phyloP scores from a whole-genome alignment of 2,797 vertebrate species.

The Danio kyathit region DNA sequence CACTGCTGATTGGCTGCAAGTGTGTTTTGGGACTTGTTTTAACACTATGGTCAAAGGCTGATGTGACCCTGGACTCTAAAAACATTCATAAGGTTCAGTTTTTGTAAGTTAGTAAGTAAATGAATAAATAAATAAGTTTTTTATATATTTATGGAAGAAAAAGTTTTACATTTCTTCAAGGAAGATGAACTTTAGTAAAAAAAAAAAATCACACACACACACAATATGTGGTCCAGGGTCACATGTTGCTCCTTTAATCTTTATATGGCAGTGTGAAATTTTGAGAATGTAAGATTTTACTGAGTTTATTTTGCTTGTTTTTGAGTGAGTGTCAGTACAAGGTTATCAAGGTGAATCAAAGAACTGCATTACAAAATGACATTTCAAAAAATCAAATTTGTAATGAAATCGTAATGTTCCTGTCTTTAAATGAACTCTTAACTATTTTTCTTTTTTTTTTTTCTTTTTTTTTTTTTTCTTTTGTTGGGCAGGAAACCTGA shows the following conservation, averaged over 20 bases:
- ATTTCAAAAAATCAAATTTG: conserved; percentile 32
- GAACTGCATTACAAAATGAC: not conserved
- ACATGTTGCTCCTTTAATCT: conserved; percentile 6
- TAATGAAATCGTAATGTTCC: not conserved
- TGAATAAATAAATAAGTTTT: too few species aligned
- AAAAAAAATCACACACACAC: too few species aligned
- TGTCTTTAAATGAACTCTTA: not conserved
- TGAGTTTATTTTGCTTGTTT: not conserved
- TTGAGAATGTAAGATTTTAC: not conserved
- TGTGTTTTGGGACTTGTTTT: too few species aligned
- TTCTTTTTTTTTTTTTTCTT: not conserved
- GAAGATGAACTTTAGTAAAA: too few species aligned
- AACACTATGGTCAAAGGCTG: too few species aligned
- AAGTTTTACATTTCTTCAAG: too few species aligned
- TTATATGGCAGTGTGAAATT: not conserved
- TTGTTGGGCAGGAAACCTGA: not conserved
- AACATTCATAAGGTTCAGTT: too few species aligned
- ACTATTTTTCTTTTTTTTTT: not conserved
- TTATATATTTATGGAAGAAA: too few species aligned
- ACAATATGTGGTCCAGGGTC: too few species aligned
- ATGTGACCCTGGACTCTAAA: too few species aligned
- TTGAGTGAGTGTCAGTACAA: not conserved
- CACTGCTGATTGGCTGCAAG: too few species aligned
- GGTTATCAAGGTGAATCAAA: not conserved
- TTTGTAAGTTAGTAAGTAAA: too few species aligned